phyloP scores from a whole-genome alignment of 2,888 invertebrate species.

The Aphodius granarius region DNA sequence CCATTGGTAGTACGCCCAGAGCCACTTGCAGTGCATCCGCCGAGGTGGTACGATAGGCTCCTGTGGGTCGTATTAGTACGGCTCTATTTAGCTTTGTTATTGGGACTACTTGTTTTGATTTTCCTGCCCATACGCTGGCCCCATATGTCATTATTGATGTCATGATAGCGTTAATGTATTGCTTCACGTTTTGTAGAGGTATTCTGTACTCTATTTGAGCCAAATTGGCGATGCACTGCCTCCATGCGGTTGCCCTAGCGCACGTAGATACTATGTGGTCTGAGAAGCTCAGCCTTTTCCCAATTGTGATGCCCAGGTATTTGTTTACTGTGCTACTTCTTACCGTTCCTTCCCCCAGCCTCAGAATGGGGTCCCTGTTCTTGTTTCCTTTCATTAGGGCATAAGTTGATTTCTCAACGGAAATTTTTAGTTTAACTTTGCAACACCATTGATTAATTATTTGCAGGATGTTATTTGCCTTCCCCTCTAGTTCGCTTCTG shows the following conservation, averaged over 20 bases:
- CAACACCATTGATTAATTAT: not conserved
- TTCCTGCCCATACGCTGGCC: conserved; percentile 5
- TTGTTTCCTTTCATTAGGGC: conserved; percentile 1
- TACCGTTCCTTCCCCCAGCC: not conserved
- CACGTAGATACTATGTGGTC: not conserved
- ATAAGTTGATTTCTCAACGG: conserved; percentile 3
- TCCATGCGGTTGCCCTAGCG: not conserved
- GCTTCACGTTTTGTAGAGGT: not conserved
- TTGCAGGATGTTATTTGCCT: not conserved
- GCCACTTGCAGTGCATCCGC: conserved; percentile 12
- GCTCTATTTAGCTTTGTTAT: not conserved
- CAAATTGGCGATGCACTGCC: conserved; percentile 13
- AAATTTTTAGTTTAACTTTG: not conserved
- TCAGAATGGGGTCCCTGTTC: not conserved
- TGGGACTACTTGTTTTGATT: not conserved
- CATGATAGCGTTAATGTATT: not conserved
- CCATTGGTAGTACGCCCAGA: not conserved
- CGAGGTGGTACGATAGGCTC: conserved; percentile 12
- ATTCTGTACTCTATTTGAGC: not conserved
- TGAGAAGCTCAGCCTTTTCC: not conserved
- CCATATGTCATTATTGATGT: conserved; percentile 15
- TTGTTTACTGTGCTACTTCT: not conserved
- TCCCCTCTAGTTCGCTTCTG: not conserved
- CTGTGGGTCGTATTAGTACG: not conserved
- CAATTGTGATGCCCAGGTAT: conserved; percentile 13